Base-by-base conservation (phyloP, 2,113 vertebrate species). In the Rattus norvegicus region DNA sequence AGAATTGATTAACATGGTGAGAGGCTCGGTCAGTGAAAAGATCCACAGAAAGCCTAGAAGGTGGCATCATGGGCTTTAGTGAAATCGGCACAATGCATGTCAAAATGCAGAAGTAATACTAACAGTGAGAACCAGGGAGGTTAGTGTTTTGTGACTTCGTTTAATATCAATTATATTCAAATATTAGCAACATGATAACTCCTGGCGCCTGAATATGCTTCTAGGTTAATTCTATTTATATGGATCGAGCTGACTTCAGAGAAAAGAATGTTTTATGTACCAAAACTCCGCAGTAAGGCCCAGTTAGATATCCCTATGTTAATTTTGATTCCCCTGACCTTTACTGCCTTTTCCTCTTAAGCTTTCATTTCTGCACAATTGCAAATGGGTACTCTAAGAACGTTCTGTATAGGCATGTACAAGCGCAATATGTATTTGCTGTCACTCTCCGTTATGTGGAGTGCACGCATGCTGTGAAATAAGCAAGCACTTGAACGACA, bases 151-250 rank as follows among this genome's bases (percentile, higher is more conserved):
- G 63, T 92, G 94, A 97, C 43, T 97, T 97, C 2, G 1, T 63
- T 65, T 56, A 59, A 70, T 92, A 88, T 92, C 0, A 2, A 93
- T 95, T 76, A 47, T 81, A 90, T 83, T 93, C 69, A 95, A 61
- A 65, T 88, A 56, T 84, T 97, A 93, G 69, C 36, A 95, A 90
- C 69, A 70, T 96, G 90, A 94, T 88, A 95, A 92, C 84, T 95
- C 88, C 79, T 95, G 90, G n/a, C 8, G 92, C 13, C 59, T 81
- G 33, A 88, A 76, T 95, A 88, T 95, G 43, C 85, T 81, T 96
- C 49, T 61, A 93, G 80, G 52, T 84, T 95, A 92, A 91, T 87
- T 47, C 39, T 91, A 87, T 72, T 96, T 92, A 95, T 61, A 81
- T 43, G 72, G 54, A 93, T 76, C 39, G 54, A 87, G 52, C 52